Evolutionary conservation across 2,113 vertebrate genomes (phyloP).

Genomic region (Thamnophis sirtalis): DNA sequence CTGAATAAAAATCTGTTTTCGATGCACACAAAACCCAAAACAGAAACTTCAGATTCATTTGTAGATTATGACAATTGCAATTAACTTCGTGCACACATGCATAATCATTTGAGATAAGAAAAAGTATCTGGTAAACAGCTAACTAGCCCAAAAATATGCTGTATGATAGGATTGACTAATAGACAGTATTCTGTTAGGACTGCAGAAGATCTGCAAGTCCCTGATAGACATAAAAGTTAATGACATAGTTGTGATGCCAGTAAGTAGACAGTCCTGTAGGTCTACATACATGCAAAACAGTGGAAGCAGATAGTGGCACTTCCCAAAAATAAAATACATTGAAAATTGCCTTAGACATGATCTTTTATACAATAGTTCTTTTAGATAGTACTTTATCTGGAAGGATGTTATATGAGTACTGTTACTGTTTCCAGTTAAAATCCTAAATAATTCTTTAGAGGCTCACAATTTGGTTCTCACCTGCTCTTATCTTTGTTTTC

Average conservation of each 20-base stretch:
- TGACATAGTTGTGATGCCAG: background rate
- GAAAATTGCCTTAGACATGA: background rate
- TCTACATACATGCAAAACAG: background rate
- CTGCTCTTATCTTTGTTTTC: background rate
- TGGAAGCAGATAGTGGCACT: background rate
- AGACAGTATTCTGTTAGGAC: background rate
- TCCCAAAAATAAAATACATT: background rate
- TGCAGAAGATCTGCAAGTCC: background rate
- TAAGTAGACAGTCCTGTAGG: background rate
- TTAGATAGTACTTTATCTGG: background rate
- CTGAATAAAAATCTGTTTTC: background rate
- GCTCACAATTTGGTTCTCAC: background rate
- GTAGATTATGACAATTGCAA: background rate
- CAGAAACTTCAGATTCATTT: background rate
- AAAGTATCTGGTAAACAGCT: background rate
- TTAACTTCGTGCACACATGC: background rate
- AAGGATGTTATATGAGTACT: background rate
- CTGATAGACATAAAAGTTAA: background rate
- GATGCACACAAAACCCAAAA: background rate
- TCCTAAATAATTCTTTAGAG: background rate
- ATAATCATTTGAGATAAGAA: background rate
- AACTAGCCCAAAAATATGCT: background rate
- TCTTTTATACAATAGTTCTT: background rate
- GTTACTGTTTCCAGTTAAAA: background rate
- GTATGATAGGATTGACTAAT: background rate